Evolutionary conservation across 2,888 invertebrate genomes (phyloP).

Genomic region (Heliconius erato): DNA sequence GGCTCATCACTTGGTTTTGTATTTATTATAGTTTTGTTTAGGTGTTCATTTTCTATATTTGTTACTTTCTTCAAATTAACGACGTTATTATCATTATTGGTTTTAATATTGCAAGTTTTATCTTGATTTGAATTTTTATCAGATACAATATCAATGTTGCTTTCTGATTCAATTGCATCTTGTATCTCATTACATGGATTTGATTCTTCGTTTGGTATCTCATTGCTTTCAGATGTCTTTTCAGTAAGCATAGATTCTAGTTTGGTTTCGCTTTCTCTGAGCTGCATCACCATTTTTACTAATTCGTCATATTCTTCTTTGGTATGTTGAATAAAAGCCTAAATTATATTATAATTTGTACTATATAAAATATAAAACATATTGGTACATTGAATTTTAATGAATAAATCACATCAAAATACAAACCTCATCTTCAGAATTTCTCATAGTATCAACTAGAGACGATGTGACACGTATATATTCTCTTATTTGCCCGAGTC

Average conservation of each 20-base stretch:
- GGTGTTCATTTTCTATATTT: constrained; percentile 80
- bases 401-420: background rate
- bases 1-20: constrained; percentile 55
- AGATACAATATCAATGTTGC: constrained; percentile 52
- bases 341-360: constrained; percentile 60
- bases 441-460: constrained; percentile 89
- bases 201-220: constrained; percentile 68
- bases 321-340: constrained; percentile 83
- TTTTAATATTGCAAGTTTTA: constrained; percentile 62
- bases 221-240: constrained; percentile 71
- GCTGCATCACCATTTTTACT: constrained; percentile 88
- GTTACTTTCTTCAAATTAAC: constrained; percentile 78
- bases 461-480: constrained; percentile 90
- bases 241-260: constrained; percentile 84
- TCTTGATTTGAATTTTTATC: constrained; percentile 58
- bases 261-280: constrained; percentile 90
- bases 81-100: constrained; percentile 60
- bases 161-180: constrained; percentile 51
- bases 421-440: constrained; percentile 89
- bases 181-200: constrained; percentile 47
- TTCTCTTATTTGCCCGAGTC: constrained; percentile 89
- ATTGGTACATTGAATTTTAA: background rate
- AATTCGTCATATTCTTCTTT: constrained; percentile 87
- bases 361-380: constrained; percentile 13
- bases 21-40: constrained; percentile 74